A percentile compares a stretch with the other conserved stretches of the same genome.
phyloP scores from a whole-genome alignment of 2,888 invertebrate species.

The Crossocerus cetratus region DNA sequence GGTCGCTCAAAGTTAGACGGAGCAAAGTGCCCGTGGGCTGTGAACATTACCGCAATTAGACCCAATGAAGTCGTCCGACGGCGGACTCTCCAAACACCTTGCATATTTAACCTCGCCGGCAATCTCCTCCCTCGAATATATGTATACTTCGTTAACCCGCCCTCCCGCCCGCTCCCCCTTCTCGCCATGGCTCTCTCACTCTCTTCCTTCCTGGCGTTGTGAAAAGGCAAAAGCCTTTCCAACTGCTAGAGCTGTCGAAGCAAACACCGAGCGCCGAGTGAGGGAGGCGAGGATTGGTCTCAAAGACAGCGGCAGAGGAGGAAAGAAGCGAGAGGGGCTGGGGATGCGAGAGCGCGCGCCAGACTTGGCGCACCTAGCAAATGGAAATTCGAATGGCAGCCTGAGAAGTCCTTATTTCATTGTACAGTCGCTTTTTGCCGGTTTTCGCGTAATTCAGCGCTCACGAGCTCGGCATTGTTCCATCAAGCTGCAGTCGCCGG shows the following conservation, averaged over 20 bases:
- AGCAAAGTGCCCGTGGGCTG: slow-evolving; percentile 63
- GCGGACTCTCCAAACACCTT: slow-evolving; percentile 66
- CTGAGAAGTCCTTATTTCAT: slow-evolving; percentile 29
- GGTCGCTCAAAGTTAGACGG: slow-evolving; percentile 42
- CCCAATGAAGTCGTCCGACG: slow-evolving; percentile 63
- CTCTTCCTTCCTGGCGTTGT: slow-evolving; percentile 17
- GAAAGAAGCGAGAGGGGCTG: background rate
- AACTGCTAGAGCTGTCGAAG: background rate
- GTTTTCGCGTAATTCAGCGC: slow-evolving; percentile 54
- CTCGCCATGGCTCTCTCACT: background rate
- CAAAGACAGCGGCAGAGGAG: background rate
- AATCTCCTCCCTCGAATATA: slow-evolving; percentile 37
- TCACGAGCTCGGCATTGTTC: slow-evolving; percentile 34
- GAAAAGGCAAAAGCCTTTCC: too few species aligned
- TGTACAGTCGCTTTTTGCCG: slow-evolving; percentile 44
- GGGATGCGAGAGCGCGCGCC: background rate
- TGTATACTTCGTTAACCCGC: slow-evolving; percentile 26
- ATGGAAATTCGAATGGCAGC: slow-evolving; percentile 32
- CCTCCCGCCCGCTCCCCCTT: background rate
- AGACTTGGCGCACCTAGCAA: slow-evolving; percentile 5
- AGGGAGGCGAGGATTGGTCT: background rate
- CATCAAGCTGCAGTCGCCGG: slow-evolving; percentile 16
- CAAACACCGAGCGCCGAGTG: slow-evolving; percentile 10
- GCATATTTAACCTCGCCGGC: slow-evolving; percentile 66
- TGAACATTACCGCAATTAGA: slow-evolving; percentile 71